phyloP scores from a whole-genome alignment of 2,888 invertebrate genomes.

The Caenorhabditis sinica region DNA sequence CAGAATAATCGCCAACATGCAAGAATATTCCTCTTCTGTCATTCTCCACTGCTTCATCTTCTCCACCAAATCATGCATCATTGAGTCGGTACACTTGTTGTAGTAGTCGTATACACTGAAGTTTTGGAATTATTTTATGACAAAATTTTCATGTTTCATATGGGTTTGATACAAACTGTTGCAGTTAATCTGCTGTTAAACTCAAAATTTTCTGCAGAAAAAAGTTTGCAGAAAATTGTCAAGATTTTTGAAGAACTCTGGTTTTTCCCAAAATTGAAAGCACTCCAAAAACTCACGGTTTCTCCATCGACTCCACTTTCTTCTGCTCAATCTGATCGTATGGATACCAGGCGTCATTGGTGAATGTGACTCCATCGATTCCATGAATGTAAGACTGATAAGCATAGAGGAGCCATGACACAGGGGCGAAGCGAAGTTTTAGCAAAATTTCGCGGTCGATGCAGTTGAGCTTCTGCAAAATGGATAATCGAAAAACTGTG shows the following conservation, averaged over 20 bases:
- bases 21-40: slow-evolving; percentile 71
- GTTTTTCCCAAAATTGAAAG: too few relatives aligned
- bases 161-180: too few relatives aligned
- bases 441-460: slow-evolving; percentile 63
- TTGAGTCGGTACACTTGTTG: slow-evolving; percentile 54
- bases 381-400: slow-evolving; percentile 55
- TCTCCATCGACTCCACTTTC: slow-evolving; percentile 40
- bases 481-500: too few relatives aligned
- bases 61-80: slow-evolving; percentile 64
- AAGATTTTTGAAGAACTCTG: too few relatives aligned
- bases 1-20: slow-evolving; percentile 43
- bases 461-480: slow-evolving; percentile 52
- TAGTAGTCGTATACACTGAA: slow-evolving; percentile 73
- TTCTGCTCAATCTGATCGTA: slow-evolving; percentile 62
- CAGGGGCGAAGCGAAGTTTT: slow-evolving; percentile 68
- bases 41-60: slow-evolving; percentile 67
- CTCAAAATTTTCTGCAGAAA: too few relatives aligned
- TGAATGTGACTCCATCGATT: slow-evolving; percentile 70
- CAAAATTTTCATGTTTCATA: too few relatives aligned
- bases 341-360: slow-evolving; percentile 73
- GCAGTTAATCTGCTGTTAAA: too few relatives aligned
- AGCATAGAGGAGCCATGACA: slow-evolving; percentile 70
- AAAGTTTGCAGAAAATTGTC: too few relatives aligned
- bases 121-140: neutral
- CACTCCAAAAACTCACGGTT: neutral